phyloP scores from a whole-genome alignment of 2,113 vertebrate genomes.

The Oreochromis spilurus region DNA sequence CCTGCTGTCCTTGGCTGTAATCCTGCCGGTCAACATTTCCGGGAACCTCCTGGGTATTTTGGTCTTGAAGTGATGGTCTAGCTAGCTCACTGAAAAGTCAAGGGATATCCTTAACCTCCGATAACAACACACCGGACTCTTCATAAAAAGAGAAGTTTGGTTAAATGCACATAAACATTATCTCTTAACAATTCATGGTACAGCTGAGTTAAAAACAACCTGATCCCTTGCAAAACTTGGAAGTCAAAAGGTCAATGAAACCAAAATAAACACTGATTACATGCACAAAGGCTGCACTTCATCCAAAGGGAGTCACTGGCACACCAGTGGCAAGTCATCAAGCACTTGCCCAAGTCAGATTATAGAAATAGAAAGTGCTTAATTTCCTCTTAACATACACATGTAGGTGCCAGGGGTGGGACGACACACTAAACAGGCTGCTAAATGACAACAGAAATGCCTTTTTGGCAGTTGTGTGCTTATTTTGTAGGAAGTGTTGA shows the following conservation, averaged over 20 bases:
- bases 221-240: not conserved
- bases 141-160: not conserved
- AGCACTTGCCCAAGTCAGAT: not conserved
- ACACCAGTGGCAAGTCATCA: slow-evolving; percentile 17
- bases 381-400: slow-evolving; percentile 36
- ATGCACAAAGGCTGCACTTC: not conserved
- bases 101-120: slow-evolving; percentile 35
- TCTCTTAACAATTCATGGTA: not conserved
- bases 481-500: slow-evolving; percentile 40
- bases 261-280: not conserved
- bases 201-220: not conserved
- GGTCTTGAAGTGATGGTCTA: slow-evolving; percentile 17
- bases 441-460: slow-evolving; percentile 40
- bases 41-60: slow-evolving; percentile 87
- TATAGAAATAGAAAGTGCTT: slow-evolving; percentile 36
- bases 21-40: slow-evolving; percentile 92
- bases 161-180: not conserved
- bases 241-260: not conserved
- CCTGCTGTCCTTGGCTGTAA: slow-evolving; percentile 86
- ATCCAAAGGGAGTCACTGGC: slow-evolving; percentile 5
- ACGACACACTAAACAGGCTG: not conserved
- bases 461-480: slow-evolving; percentile 38
- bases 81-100: slow-evolving; percentile 6
- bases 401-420: slow-evolving; percentile 28
- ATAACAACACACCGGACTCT: not conserved